phyloP scores from a whole-genome alignment of 2,888 invertebrate genomes.

The Leucozona laternaria region DNA sequence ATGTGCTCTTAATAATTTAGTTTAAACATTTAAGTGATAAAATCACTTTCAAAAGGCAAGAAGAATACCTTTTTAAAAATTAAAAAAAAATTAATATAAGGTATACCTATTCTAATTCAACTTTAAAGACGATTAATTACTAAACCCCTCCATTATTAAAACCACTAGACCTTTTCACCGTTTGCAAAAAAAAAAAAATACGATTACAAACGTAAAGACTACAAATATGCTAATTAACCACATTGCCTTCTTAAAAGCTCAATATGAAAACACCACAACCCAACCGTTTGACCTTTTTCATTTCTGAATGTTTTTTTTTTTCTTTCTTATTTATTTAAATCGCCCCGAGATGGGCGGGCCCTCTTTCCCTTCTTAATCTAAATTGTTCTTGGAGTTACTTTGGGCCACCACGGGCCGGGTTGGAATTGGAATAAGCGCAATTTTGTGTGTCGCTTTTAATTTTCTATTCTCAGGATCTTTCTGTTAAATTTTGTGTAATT shows the following conservation, averaged over 20 bases:
- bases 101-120: conserved; percentile 42
- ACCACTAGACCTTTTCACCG: conserved; percentile 51
- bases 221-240: conserved; percentile 73
- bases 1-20: background rate
- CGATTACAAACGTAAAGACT: conserved; percentile 40
- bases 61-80: background rate
- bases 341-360: background rate
- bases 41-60: background rate
- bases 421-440: conserved; percentile 26
- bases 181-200: background rate
- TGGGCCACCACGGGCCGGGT: background rate
- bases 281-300: conserved; percentile 37
- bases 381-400: background rate
- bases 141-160: conserved; percentile 15
- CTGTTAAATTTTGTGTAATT: conserved; percentile 69
- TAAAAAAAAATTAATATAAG: background rate
- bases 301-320: background rate
- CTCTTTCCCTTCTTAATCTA: background rate
- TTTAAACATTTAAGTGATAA: background rate
- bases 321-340: conserved; percentile 8
- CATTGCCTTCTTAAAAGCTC: conserved; percentile 58
- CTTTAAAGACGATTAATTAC: conserved; percentile 69
- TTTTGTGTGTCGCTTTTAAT: conserved; percentile 38
- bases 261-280: conserved; percentile 37
- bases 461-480: conserved; percentile 29